Conservation (phyloP, 2,113 vertebrate genomes). For the Mormyrus lacerda region DNA sequence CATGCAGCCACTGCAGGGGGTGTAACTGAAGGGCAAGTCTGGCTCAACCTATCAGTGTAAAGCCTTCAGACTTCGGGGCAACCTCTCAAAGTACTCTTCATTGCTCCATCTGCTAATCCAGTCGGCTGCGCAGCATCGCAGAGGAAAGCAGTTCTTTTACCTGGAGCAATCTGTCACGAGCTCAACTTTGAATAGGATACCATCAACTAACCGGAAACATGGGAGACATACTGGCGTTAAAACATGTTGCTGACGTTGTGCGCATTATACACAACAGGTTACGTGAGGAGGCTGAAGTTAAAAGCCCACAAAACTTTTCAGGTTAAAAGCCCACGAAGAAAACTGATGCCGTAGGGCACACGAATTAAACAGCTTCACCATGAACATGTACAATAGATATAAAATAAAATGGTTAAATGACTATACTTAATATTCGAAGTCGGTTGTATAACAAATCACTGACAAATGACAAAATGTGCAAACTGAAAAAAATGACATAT, state of each 20-base stretch:
- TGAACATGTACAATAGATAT: background rate
- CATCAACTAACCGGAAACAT: background rate
- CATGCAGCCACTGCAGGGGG: background rate
- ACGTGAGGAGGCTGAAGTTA: background rate
- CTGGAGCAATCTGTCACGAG: constrained; percentile 17
- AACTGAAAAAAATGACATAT: background rate
- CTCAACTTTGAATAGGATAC: background rate
- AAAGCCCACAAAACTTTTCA: background rate
- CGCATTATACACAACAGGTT: background rate
- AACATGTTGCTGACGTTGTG: background rate
- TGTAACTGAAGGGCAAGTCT: background rate
- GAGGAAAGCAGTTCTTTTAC: constrained; percentile 40
- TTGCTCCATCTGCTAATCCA: constrained; percentile 55
- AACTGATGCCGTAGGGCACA: background rate
- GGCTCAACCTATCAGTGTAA: constrained; percentile 49
- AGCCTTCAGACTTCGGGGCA: constrained; percentile 55
- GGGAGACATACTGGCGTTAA: background rate
- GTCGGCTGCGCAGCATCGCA: constrained; percentile 35
- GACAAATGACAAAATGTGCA: background rate
- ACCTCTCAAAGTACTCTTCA: constrained; percentile 58
- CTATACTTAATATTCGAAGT: background rate
- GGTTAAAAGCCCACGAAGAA: background rate
- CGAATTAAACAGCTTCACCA: background rate
- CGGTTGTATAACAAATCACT: background rate
- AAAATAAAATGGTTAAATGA: background rate